These are phyloP conservation scores for Timema podura DNA, from an alignment of 2,888 invertebrate species.

Conservation along the genomic window DNA sequence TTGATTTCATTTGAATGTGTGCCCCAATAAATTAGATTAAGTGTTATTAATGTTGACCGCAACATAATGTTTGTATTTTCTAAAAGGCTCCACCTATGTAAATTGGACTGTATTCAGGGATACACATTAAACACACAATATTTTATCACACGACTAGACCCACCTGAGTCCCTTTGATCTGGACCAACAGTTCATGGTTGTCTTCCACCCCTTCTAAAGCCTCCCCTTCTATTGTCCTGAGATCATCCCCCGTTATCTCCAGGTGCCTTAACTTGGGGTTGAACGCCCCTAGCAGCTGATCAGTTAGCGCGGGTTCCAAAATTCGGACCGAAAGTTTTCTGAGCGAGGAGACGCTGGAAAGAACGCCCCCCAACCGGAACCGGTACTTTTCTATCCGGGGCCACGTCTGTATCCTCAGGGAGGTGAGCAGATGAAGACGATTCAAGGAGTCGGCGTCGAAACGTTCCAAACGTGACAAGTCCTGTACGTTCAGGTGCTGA, in stretches of 20 bases:
- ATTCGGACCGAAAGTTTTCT: constrained; percentile 40
- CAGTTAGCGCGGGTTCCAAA: constrained; percentile 40
- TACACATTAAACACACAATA: no score
- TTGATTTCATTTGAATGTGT: no score
- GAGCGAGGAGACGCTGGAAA: constrained; percentile 23
- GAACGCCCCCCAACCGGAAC: constrained; percentile 39
- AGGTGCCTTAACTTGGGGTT: constrained; percentile 43
- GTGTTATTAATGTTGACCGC: no score
- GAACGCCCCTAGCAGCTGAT: constrained; percentile 44
- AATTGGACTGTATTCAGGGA: no score
- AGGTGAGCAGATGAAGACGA: constrained; percentile 65
- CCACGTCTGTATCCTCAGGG: constrained; percentile 58
- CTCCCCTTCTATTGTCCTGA: constrained; percentile 40
- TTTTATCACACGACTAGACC: neutral
- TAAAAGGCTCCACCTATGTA: no score
- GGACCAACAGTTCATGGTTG: constrained; percentile 41
- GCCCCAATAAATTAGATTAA: no score
- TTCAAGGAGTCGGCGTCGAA: constrained; percentile 72
- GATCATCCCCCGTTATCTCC: constrained; percentile 40
- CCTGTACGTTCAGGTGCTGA: constrained; percentile 69
- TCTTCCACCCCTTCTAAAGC: constrained; percentile 39
- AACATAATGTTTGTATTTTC: no score
- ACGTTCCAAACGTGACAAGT: constrained; percentile 66
- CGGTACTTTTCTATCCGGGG: constrained; percentile 61
- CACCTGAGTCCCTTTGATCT: constrained; percentile 38